Base-by-base conservation (phyloP, 2,113 vertebrate genomes). In the Scomber scombrus region DNA sequence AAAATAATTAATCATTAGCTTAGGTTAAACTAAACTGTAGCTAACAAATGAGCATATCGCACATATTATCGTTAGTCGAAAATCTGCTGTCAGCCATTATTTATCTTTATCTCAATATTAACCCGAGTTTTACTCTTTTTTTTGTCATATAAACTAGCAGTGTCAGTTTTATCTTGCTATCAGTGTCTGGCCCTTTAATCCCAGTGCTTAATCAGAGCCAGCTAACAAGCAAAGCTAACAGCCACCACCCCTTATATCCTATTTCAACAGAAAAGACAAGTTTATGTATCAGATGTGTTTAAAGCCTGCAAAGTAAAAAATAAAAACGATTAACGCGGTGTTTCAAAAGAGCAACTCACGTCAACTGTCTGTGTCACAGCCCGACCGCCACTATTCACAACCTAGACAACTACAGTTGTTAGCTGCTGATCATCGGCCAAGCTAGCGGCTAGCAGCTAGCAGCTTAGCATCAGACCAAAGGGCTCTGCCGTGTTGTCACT, bases 401-500 rank as follows among this genome's bases (percentile, higher is more conserved):
- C 45, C n/a, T 13, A 45, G 69, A 69, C 34, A 11, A 56, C 34
- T 40, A 9, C 12, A 12, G 29, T 54, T 26, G 64, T 46, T 75
- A 61, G 64, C 67, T 72, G 70, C 78, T 84, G 68, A 21, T 57
- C 34, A 40, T 40, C 18, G 76, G 64, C 49, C 63, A 46, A 70
- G 83, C 84, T 88, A 91, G 57, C 76, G 8, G 31, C 31, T n/a
- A 26, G 23, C 23, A 26, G 23, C 23, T 26, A 26, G 23, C 23
- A 73, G 83, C 76, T 91, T 76, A 84, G 85, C 88, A 21, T 46
- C 69, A 58, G 71, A 87, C 50, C 92, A 87, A 90, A 92, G 87
- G 84, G 76, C 85, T 84, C 7, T 80, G 86, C 84, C 51, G 84
- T 93, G 89, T 93, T 92, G 90, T 91, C 90, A 87, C 86, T 89